Base-by-base conservation (phyloP, 92 coral and sea anemone species). In the Diadumene lineata region DNA sequence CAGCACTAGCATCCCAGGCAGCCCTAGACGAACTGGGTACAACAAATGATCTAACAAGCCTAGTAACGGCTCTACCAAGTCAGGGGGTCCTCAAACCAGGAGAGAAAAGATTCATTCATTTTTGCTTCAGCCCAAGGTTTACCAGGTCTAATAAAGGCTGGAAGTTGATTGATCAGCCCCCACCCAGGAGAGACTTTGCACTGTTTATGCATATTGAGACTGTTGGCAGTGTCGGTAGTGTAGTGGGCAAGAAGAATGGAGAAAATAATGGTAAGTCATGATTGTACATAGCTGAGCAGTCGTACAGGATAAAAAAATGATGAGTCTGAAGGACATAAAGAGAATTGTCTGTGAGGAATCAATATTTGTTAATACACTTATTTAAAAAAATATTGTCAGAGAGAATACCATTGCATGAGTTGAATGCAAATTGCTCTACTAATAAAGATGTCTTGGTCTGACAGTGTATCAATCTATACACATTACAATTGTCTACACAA, bases 171-270 rank as follows among this genome's bases (percentile, higher is more conserved):
- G 97, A 94, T 32, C 89, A 94, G 72, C 81, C 93, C 1, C 85
- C 93, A 25, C 98, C 98, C n/a, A 83, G 98, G 61, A 89, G 87
- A 66, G 98, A 94, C 72, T 94, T 88, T 78, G 87, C 97, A 0
- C 76, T 94, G 72, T 94, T 94, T 72, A 88, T 94, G 94, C 92
- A 92, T 66, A 94, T 94, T 73, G 98, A 94, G 69, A 92, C 89
- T 11, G 98, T 94, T 1, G 98, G 98, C 8, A 84, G 94, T 68
- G 81, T 93, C 13, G 72, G 81, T 43, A 86, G 92, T n/a, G 77
- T 86, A n/a, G 60, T 77, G 15, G 79, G 83, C 22, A 75, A 53
- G 11, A 60, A 66, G 21, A 26, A 25, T 16, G 79, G 69, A 31
- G 63, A 53, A 18, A 63, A 34, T 46, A 50, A 28, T 38, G 79